Evolutionary conservation across 2,888 invertebrate genomes (phyloP).

Genomic region (Graphium colonna): DNA sequence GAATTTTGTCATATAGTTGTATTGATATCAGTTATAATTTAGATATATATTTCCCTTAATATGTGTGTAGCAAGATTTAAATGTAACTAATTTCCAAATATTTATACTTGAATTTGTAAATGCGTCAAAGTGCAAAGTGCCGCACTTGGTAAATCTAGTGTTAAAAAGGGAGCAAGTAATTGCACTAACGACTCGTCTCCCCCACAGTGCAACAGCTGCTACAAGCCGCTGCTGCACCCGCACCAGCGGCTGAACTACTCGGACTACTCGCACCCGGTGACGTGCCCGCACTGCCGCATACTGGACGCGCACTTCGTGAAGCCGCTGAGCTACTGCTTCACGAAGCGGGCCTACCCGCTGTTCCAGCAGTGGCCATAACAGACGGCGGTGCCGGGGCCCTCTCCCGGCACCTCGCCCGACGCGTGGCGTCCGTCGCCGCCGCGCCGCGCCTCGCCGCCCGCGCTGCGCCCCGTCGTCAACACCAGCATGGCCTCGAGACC

Average conservation of each 20-base stretch:
- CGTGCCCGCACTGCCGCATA: constrained; percentile 94
- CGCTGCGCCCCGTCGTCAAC: constrained; percentile 72
- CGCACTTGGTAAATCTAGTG: no score
- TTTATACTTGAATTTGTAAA: no score
- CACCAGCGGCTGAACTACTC: constrained; percentile 94
- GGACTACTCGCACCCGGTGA: constrained; percentile 94
- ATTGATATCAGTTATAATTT: no score
- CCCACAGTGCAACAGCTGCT: constrained; percentile 94
- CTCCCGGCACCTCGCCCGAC: constrained; percentile 72
- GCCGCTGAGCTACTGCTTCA: constrained; percentile 91
- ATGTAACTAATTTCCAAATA: no score
- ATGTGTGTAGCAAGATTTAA: no score
- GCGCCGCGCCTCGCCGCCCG: constrained; percentile 65
- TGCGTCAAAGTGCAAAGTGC: no score
- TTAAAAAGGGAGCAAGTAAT: no score
- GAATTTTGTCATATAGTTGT: no score
- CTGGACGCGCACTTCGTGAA: constrained; percentile 97
- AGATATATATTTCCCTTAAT: no score
- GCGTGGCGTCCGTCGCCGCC: constrained; percentile 65
- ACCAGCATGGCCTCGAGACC: constrained; percentile 71
- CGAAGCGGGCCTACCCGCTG: constrained; percentile 84
- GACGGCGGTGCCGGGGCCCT: constrained; percentile 85
- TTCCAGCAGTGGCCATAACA: constrained; percentile 94
- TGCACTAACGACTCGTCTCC: constrained; percentile 23
- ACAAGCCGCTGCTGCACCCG: constrained; percentile 91